Evolutionary conservation across 2,888 invertebrate species (phyloP).

Genomic region (Meiosimyza platycephala): DNA sequence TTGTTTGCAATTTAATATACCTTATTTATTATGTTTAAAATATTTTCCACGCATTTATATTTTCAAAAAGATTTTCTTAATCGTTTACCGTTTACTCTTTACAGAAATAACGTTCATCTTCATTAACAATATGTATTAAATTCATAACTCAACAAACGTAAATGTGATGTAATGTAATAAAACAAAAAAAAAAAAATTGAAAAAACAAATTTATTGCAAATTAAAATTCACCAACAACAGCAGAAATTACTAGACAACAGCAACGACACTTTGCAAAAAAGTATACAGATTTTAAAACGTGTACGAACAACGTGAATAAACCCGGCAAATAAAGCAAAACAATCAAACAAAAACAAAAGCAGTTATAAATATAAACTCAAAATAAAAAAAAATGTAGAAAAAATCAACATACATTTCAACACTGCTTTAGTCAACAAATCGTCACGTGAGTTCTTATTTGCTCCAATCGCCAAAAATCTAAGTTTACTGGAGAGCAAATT

Average conservation of each 20-base stretch:
- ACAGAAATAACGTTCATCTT: slow-evolving; percentile 43
- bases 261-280: slow-evolving; percentile 10
- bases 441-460: not conserved
- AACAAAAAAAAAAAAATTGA: not conserved
- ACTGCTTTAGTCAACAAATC: not conserved
- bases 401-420: not conserved
- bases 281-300: not conserved
- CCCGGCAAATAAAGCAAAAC: not conserved
- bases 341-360: not conserved
- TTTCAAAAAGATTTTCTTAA: slow-evolving; percentile 3
- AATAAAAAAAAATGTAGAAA: not conserved
- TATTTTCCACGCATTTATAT: not conserved
- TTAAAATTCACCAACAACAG: not conserved
- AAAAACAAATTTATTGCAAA: too few species aligned
- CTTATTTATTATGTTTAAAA: too few species aligned
- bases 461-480: too few species aligned
- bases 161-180: slow-evolving; percentile 38
- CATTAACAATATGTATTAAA: slow-evolving; percentile 33
- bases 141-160: slow-evolving; percentile 35
- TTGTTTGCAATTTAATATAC: too few species aligned
- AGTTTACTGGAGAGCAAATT: not conserved
- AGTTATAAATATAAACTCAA: not conserved
- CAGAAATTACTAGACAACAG: slow-evolving; percentile 8
- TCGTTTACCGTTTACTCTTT: slow-evolving; percentile 34
- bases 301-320: not conserved